Base-by-base conservation (phyloP, 2,888 invertebrate genomes). In the Chelonus formosanus region DNA sequence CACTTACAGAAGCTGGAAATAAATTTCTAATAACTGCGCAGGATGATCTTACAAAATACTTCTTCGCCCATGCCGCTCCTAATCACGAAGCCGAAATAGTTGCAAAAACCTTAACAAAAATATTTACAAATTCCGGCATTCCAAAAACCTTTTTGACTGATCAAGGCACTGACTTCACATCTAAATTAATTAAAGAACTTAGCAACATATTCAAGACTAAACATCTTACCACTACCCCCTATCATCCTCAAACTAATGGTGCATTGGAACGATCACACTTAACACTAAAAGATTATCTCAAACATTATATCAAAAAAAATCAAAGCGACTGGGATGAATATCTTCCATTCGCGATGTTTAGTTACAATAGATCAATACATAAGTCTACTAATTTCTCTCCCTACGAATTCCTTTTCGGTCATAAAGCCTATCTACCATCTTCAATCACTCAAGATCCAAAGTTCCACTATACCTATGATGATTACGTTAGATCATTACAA, bases 381-480 rank as follows among this genome's bases (percentile, higher is more conserved):
- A 67, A 61, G 3, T 62, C 64, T 7, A 66, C 66, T 2, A 54
- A 62, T 40, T 60, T 34, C 34, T 54, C 66, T 0, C 64, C 64
- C 1, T 43, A 65, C n/a, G 63, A 67, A 53, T 53, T 67, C 8
- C 7, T 67, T 3, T 68, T 57, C 6, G 67, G 68, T 4, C 43
- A 34, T 3, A 34, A 31, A 35, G 54, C 70, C 7, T 63, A 62
- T 8, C 20, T 68, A 31, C 67, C 70, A 5, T 69, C 70, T 63
- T 70, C 68, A 59, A 67, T 81, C 44, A 68, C 65, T 7, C 69
- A 71, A 67, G 62, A 74, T 70, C 73, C 75, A 7, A 72, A 78
- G 68, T 75, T 76, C 45, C 70, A 69, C 50, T 76, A 76, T 60
- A 72, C 72, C n/a, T 78, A 76, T 56, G 76, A 78, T 40, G 67